A percentile compares a stretch with the other conserved stretches of the same genome.
phyloP scores from a whole-genome alignment of 2,113 vertebrate genomes.

The Cyphomyrus plagiostoma region DNA sequence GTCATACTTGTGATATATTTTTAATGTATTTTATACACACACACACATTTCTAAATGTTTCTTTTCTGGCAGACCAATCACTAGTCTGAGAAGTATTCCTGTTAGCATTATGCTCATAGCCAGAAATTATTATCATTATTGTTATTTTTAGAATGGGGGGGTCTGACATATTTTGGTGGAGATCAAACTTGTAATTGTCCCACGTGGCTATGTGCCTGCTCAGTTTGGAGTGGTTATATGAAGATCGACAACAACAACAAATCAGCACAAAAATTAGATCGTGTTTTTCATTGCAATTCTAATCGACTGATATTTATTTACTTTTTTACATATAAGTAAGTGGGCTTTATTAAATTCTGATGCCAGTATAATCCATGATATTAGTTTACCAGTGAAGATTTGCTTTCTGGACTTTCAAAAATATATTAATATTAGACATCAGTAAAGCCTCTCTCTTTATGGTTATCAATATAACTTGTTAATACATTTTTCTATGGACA shows the following conservation, averaged over 20 bases:
- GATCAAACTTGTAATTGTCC: neutral
- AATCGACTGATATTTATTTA: neutral
- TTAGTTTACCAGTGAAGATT: neutral
- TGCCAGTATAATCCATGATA: neutral
- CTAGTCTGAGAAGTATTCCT: too few species aligned
- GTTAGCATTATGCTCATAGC: too few species aligned
- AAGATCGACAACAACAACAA: neutral
- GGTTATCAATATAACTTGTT: neutral
- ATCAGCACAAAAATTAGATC: neutral
- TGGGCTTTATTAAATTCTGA: neutral
- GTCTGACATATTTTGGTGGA: neutral
- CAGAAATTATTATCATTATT: neutral
- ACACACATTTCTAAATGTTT: neutral
- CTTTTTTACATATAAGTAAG: neutral
- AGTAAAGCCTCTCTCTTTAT: neutral
- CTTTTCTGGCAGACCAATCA: too few species aligned
- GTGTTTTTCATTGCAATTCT: neutral
- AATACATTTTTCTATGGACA: neutral
- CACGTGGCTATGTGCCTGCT: neutral
- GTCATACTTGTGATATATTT: too few species aligned
- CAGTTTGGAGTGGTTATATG: neutral
- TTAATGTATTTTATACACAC: neutral
- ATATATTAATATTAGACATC: neutral
- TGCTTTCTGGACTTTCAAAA: too few species aligned
- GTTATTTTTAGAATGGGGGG: neutral